Base-by-base conservation (phyloP, 2,113 vertebrate species). In the Corydoras maculifer region DNA sequence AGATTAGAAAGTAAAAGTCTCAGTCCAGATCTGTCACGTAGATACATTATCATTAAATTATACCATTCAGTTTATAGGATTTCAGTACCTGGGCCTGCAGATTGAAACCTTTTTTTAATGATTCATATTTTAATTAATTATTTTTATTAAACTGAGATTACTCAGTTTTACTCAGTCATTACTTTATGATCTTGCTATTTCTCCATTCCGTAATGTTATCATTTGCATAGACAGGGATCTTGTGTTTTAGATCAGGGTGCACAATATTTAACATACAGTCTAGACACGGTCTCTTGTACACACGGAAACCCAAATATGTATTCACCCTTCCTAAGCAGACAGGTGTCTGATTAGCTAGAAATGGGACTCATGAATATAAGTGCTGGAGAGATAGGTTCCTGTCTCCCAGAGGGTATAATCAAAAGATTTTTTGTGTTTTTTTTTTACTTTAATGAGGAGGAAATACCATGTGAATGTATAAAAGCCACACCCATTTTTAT, bases 341-440 rank as follows among this genome's bases (percentile, higher is more conserved):
- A 86, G 81, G 81, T 84, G 85, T 80, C 84, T 84, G 73, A 86
- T 89, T 87, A 87, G 82, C 62, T 78, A 77, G 80, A 85, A 85
- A 88, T 85, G 81, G 74, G 67, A 74, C 69, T 77, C 77, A 70
- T 65, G 78, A 84, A 79, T 82, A 83, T 84, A 81, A 77, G 81
- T 79, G 81, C 68, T 73, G 74, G 79, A 74, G 75, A 61, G 69
- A 54, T 66, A 70, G 77, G 72, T 65, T 62, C 35, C 57, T 14
- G 74, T 79, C 82, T 85, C 75, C 12, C 29, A 76, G 79, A 83
- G 79, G 85, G 88, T 84, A 86, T 77, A 84, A 87, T 88, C 86
- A 86, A 85, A 88, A 83, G 77, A 70, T 70, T n/a, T n/a, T n/a
- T n/a, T 79, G 78, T 78, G 87, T 88, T 90, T 84, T 86, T 88